Percentiles rank a stretch among this genome's conserved stretches.
phyloP scores from a whole-genome alignment of 2,797 vertebrate genomes.

The Platalea minor region DNA sequence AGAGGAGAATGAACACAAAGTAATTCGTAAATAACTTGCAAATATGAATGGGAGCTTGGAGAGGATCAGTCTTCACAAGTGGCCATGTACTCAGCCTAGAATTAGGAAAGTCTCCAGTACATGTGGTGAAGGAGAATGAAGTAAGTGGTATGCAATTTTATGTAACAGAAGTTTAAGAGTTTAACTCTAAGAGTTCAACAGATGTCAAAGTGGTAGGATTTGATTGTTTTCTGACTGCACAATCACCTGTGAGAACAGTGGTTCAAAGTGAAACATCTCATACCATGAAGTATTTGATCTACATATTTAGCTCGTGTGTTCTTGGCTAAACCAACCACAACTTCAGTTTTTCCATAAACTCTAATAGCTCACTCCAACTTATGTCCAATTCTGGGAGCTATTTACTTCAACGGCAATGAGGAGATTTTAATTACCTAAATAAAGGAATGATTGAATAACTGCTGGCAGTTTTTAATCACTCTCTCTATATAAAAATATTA shows the following conservation, averaged over 20 bases:
- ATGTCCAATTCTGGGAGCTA: background rate
- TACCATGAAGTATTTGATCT: background rate
- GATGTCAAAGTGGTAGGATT: background rate
- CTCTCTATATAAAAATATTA: background rate
- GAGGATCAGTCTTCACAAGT: constrained; percentile 23
- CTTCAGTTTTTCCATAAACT: background rate
- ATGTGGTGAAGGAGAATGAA: background rate
- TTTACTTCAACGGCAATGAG: background rate
- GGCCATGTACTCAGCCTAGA: background rate
- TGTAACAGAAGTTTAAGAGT: background rate
- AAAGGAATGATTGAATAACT: background rate
- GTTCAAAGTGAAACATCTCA: background rate
- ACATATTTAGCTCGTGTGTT: background rate
- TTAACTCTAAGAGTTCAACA: background rate
- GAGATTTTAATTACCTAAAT: background rate
- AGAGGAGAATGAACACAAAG: background rate
- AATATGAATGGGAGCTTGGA: constrained; percentile 32
- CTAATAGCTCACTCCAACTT: background rate
- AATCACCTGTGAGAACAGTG: background rate
- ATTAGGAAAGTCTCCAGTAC: background rate
- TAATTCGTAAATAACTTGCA: background rate
- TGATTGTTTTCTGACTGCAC: background rate
- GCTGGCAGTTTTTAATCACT: background rate
- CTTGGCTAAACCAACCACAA: background rate
- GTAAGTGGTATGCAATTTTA: background rate